Conservation (phyloP, 2,113 vertebrate species). For the Copsychus sechellarum region DNA sequence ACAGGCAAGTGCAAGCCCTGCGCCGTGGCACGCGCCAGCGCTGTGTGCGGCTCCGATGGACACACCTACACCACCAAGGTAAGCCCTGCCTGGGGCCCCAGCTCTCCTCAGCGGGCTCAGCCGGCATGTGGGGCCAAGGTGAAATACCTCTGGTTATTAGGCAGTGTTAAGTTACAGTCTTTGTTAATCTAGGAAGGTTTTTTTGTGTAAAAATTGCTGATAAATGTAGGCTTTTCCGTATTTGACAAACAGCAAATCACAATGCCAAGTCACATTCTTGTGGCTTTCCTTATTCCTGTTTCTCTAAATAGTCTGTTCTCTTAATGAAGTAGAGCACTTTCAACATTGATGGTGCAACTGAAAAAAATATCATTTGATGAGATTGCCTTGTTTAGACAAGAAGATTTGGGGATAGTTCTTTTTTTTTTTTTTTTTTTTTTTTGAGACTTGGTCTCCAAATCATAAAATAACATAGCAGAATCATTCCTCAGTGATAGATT, state of each 20-base stretch:
- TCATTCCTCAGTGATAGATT: background rate
- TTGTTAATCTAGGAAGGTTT: background rate
- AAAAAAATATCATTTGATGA: background rate
- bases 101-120: background rate
- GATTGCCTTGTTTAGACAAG: background rate
- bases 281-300: background rate
- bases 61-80: constrained; percentile 87
- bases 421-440: background rate
- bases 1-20: constrained; percentile 86
- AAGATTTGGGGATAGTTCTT: background rate
- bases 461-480: background rate
- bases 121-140: accelerated
- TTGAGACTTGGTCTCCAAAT: background rate
- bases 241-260: background rate
- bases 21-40: constrained; percentile 45
- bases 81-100: background rate
- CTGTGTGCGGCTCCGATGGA: constrained; percentile 86
- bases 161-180: background rate
- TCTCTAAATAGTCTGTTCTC: background rate
- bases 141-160: accelerated
- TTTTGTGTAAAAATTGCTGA: background rate
- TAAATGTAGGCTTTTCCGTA: background rate
- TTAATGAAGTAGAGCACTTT: background rate
- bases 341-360: background rate
- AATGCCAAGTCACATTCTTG: background rate